Conservation (phyloP, 2,113 vertebrate genomes). For the Sphyrna mokarran region DNA sequence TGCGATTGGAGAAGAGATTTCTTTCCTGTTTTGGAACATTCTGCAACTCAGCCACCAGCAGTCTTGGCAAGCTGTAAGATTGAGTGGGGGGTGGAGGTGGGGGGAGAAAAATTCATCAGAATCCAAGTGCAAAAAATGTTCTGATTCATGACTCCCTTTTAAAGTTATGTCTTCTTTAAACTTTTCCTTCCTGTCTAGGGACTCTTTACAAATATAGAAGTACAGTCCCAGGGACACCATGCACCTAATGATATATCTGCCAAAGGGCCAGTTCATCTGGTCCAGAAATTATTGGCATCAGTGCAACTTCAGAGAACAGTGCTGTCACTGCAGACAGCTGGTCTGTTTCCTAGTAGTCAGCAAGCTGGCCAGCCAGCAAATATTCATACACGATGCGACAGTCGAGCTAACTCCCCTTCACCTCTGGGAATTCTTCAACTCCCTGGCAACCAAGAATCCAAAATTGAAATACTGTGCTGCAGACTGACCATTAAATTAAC, state of each 20-base stretch:
- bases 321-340: background rate
- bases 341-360: background rate
- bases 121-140: background rate
- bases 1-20: background rate
- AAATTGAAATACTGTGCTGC: background rate
- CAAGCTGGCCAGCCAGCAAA: background rate
- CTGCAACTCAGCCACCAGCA: background rate
- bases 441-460: background rate
- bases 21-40: background rate
- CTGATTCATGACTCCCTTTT: background rate
- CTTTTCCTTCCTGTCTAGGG: background rate
- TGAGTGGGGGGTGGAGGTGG: background rate
- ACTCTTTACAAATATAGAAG: background rate
- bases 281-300: background rate
- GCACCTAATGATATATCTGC: background rate
- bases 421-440: background rate
- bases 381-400: background rate
- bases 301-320: background rate
- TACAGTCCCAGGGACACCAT: background rate
- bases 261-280: background rate
- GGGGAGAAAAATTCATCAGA: background rate
- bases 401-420: background rate
- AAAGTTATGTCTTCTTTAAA: background rate
- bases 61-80: background rate
- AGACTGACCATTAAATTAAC: background rate